Base-by-base conservation (phyloP, 2,113 vertebrate genomes). In the Cricetomys ansorgei region DNA sequence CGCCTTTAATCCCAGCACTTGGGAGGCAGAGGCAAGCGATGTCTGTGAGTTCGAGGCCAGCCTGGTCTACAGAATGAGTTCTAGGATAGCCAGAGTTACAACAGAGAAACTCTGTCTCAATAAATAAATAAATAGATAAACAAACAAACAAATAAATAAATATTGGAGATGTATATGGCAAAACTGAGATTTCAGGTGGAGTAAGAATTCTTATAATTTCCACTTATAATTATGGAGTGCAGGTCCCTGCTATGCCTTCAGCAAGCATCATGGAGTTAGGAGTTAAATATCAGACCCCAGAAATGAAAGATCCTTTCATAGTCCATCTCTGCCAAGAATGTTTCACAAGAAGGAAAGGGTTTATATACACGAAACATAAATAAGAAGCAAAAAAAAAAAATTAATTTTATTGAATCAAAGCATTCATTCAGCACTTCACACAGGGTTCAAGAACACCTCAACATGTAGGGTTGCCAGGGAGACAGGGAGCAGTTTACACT, bases 361-460 rank as follows among this genome's bases (percentile, higher is more conserved):
- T 53, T 31, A 5, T 45, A 13, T 57, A 79, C 83, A 94, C 7
- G 50, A 50, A 67, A 91, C 25, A 94, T 83, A 97, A 94, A 97
- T 94, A 97, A 91, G 45, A 98, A 98, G 95, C 67, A 94, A n/a
- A n/a, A n/a, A n/a, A n/a, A 96, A 97, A 93, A 97, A 93, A 40
- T 80, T 96, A 96, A 96, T 96, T 97, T 96, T 92, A 96, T 92
- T 96, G 96, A 92, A 97, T 97, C 77, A 96, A 97, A 81, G 96
- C 80, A 6, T 96, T 86, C 79, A 67, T 89, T 96, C 87, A 95
- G 94, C 96, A 45, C 89, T 97, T 98, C 62, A 98, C 67, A 98
- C 70, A 95, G 15, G 89, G 69, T 65, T 8, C 96, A 94, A 97
- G 96, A 98, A 70, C 91, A 95, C 53, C 94, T 96, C 91, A 97